Evolutionary conservation across 2,888 invertebrate genomes (phyloP), one percentile per base, ranked within the genome.

Genomic region (Endomychus coccineus): DNA sequence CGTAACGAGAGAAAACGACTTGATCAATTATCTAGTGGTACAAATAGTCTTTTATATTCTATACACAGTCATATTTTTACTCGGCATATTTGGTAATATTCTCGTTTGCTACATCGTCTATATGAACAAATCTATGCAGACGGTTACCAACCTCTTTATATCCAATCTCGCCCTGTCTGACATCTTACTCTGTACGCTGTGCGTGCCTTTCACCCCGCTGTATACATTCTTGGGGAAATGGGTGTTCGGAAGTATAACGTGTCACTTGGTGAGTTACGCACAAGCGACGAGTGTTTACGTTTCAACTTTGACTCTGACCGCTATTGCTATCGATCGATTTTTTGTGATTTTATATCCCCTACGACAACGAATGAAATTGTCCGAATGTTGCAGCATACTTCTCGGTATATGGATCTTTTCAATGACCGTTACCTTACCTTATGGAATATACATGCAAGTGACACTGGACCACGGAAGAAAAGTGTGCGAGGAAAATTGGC

Each of bases 271-370:
- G 43, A 86, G 96, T 35, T 91, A 87, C 66, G 86, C 91, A 39
- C 91, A 91, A 66, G 95, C 94, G 35, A 87, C 90, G 55, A 91
- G 91, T 62, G 94, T 98, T 50, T 98, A 96, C 74, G 92, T 97
- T 59, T 94, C 94, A 43, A 95, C 96, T 1, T 72, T 97, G 54
- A 97, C 97, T 3, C 75, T 98, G 45, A 96, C 92, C 51, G 90
- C 95, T 48, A 97, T 98, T 54, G 97, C 97, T 32, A 83, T 97
- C 42, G 97, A 98, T 70, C 79, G 97, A 36, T 97, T 91, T 68
- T 87, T 95, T 65, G 95, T 96, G 43, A 97, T 98, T 51, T 88
- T 96, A 45, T 90, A 94, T 63, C 96, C 96, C 0, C 95, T 94
- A 67, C 77, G 83, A 58, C 91, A 90, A 3, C 75, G 94, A 43